Evolutionary conservation across 2,113 vertebrate genomes (phyloP).

Genomic region (Carassius gibelio): DNA sequence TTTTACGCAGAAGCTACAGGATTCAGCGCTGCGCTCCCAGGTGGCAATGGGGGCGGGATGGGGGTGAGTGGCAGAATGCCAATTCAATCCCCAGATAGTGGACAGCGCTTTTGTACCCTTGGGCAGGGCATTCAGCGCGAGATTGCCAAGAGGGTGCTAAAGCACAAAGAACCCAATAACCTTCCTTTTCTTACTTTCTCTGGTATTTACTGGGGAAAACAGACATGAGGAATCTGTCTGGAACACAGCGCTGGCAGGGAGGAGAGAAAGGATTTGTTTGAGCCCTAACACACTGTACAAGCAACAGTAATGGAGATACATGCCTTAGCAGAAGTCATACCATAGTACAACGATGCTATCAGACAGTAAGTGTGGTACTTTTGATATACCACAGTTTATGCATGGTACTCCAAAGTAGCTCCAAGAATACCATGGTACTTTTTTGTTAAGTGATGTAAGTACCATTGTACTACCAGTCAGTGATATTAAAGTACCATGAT

Average conservation of each 20-base stretch:
- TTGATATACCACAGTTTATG: too few species aligned
- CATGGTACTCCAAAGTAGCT: too few species aligned
- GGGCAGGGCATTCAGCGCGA: conserved; percentile 19
- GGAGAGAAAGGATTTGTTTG: not conserved
- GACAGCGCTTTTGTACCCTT: conserved; percentile 38
- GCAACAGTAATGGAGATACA: not conserved
- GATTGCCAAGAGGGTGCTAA: not conserved
- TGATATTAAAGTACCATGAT: not conserved
- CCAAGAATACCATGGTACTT: not conserved
- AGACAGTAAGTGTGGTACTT: too few species aligned
- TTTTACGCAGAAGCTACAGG: conserved; percentile 37
- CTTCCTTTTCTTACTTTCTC: not conserved
- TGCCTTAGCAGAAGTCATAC: not conserved
- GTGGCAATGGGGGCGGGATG: conserved; percentile 8
- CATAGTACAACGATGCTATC: not conserved
- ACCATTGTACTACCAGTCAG: not conserved
- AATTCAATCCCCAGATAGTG: conserved; percentile 50
- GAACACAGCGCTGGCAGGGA: not conserved
- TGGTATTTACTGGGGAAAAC: not conserved
- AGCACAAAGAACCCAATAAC: conserved; percentile 26
- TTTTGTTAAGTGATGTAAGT: not conserved
- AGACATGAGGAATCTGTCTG: not conserved
- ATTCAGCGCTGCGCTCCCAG: not conserved
- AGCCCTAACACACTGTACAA: not conserved
- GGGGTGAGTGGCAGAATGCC: conserved; percentile 25